A percentile compares a stretch with the other conserved stretches of the same genome.
Evolutionary conservation across 35 echinoderm and acorn worm genomes (phyloP).

Genomic region (Antedon bifida): DNA sequence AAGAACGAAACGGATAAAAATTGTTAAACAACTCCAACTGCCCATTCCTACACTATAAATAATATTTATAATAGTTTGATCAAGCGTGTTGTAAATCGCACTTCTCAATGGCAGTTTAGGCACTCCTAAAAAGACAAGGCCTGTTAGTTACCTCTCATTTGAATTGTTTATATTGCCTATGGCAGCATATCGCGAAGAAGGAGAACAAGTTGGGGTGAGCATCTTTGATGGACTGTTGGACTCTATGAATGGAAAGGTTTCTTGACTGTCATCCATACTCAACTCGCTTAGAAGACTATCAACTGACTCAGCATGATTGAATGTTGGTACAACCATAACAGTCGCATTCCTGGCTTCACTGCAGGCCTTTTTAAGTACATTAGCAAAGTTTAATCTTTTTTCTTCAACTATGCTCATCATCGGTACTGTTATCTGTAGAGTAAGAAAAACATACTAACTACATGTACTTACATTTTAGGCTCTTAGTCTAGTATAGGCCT

Average conservation of each 20-base stretch:
- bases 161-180: background rate
- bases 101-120: no score
- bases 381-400: background rate
- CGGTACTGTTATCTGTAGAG: background rate
- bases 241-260: background rate
- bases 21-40: no score
- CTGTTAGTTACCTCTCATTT: background rate
- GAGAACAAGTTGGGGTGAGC: background rate
- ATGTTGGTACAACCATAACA: background rate
- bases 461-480: no score
- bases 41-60: no score
- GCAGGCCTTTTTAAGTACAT: background rate
- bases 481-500: no score
- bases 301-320: background rate
- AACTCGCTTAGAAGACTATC: background rate
- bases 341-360: background rate
- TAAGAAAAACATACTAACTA: background rate
- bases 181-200: background rate
- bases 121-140: no score
- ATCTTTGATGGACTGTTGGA: background rate
- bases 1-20: no score
- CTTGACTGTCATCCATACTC: background rate
- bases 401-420: background rate
- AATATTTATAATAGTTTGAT: no score
- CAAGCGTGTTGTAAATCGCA: no score